phyloP scores from a whole-genome alignment of 2,113 vertebrate species.

The Pontoporia blainvillei region DNA sequence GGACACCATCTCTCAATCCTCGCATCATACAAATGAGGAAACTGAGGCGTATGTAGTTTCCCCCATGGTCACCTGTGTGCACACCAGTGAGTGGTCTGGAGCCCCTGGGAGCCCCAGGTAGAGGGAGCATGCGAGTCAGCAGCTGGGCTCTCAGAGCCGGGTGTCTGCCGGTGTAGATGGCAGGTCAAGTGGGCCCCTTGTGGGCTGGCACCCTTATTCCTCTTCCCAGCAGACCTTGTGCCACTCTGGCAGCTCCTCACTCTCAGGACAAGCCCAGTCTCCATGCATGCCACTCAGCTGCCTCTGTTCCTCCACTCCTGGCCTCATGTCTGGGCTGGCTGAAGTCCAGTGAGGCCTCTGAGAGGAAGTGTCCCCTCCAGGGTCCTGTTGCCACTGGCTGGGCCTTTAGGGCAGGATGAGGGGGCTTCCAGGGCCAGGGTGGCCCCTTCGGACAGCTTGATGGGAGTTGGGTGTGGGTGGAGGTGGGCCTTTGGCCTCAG shows the following conservation, averaged over 20 bases:
- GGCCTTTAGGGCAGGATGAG: background rate
- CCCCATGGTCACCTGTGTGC: background rate
- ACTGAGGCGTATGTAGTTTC: background rate
- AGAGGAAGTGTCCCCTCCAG: background rate
- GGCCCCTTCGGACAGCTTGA: background rate
- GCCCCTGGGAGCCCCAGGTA: background rate
- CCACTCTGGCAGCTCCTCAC: fast-evolving
- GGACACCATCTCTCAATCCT: background rate
- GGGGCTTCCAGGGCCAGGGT: background rate
- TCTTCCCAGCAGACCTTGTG: background rate
- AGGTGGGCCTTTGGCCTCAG: background rate
- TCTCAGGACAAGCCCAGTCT: background rate
- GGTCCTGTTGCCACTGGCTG: background rate
- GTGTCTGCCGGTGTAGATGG: background rate
- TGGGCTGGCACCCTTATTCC: fast-evolving
- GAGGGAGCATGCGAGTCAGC: background rate
- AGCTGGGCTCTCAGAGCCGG: background rate
- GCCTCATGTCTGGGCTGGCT: background rate
- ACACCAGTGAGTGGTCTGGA: background rate
- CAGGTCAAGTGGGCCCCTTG: fast-evolving
- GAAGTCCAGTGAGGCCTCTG: background rate
- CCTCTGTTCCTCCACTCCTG: background rate
- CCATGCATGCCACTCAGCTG: background rate
- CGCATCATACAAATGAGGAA: background rate
- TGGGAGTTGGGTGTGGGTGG: background rate